Evolutionary conservation across 2,888 invertebrate species (phyloP).

Genomic region (Andricus curvator): DNA sequence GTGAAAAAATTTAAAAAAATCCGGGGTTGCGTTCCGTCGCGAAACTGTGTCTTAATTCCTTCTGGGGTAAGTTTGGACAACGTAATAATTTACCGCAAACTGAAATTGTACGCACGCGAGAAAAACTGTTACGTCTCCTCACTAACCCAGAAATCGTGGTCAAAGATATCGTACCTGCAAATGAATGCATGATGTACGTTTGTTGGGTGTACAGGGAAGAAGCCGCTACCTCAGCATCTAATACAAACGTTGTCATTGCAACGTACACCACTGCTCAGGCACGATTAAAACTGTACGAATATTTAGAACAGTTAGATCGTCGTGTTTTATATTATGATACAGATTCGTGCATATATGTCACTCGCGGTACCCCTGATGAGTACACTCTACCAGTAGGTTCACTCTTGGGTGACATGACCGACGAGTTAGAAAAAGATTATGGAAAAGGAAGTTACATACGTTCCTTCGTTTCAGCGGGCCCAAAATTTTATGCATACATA

Average conservation of each 20-base stretch:
- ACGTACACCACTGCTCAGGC: constrained; percentile 46
- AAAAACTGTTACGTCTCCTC: constrained; percentile 3
- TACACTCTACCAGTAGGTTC: constrained; percentile 30
- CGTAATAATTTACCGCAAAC: constrained; percentile 30
- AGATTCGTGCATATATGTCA: constrained; percentile 39
- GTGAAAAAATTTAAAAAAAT: constrained; percentile 43
- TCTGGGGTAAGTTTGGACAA: constrained; percentile 48
- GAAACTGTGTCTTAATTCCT: constrained; percentile 45
- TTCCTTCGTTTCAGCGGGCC: constrained; percentile 33
- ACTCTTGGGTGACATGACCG: constrained; percentile 44
- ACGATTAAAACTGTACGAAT: constrained; percentile 62
- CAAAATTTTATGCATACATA: constrained; percentile 46
- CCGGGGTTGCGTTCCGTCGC: constrained; percentile 41
- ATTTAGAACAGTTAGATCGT: constrained; percentile 64
- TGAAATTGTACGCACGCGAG: not conserved
- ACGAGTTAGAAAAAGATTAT: constrained; percentile 39
- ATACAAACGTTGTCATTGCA: constrained; percentile 41
- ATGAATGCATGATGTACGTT: constrained; percentile 38
- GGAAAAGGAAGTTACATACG: constrained; percentile 38
- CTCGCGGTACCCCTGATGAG: not conserved
- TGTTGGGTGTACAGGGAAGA: constrained; percentile 6
- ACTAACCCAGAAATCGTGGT: too few relatives aligned
- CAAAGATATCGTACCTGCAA: not conserved
- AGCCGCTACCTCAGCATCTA: not conserved
- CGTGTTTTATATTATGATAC: constrained; percentile 48